Evolutionary conservation across 2,113 vertebrate species (phyloP), one percentile per base, ranked within the genome.

Genomic region (Anolis sagrei): DNA sequence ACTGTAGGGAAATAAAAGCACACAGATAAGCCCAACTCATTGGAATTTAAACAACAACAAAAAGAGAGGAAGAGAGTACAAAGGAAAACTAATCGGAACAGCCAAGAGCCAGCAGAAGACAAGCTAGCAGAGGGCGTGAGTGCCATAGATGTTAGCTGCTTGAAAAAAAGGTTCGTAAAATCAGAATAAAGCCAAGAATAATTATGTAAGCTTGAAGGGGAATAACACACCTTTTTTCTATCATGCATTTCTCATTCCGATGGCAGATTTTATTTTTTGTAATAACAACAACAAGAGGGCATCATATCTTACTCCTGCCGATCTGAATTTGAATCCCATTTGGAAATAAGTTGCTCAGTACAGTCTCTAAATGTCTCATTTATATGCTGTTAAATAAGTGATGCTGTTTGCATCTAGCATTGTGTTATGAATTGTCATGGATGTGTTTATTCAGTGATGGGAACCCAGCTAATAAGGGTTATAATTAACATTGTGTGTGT

Each of bases 1-100:
- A 90, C 82, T 73, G 81, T 61, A 84, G 93, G 92, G 95, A 95
- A 95, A 96, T 92, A 96, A 95, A 94, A 94, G 95, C 77, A 86
- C 69, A 75, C 88, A 94, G 94, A 92, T 92, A 92, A 94, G 90
- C 86, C 89, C 93, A 92, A 94, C 90, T 94, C 90, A 72, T 4
- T 91, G 92, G 93, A 92, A 93, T 89, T 90, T 92, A 89, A 83
- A 68, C 84, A 81, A 25, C 69, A 91, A 91, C 86, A 90, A 92
- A 90, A 92, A 81, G 70, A 49, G 34, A 72, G 49, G 23, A 61
- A 36, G 70, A n/a, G 70, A 88, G 89, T 89, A 89, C 89, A 85
- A 89, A 93, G 76, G 75, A 64, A 75, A 86, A 87, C 87, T 66
- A 66, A 81, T 78, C 70, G 66, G 83, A 89, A 84, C 29, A 88